phyloP scores from a whole-genome alignment of 1,140 invertebrate species.

The Drosophila azteca region DNA sequence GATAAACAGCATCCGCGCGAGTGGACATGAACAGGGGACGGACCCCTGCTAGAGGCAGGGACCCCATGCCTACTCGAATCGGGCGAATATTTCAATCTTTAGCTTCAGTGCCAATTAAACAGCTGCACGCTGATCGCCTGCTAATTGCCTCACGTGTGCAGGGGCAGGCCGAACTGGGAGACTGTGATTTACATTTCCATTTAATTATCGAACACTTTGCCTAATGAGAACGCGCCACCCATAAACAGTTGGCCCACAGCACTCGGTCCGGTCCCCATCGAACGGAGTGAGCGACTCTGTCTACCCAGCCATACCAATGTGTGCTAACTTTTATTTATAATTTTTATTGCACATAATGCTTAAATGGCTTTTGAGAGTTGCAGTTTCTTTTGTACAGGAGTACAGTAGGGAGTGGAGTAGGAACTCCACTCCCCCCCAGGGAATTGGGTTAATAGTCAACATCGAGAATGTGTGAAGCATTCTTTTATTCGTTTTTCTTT shows the following conservation, averaged over 20 bases:
- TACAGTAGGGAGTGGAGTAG: too few species aligned
- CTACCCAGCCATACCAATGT: background rate
- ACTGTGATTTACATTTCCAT: slow-evolving; percentile 57
- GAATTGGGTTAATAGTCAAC: slow-evolving; percentile 66
- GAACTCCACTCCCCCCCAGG: slow-evolving; percentile 1
- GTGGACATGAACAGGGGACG: slow-evolving; percentile 22
- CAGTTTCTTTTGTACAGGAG: slow-evolving; percentile 48
- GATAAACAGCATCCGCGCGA: slow-evolving; percentile 31
- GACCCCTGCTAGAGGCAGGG: slow-evolving; percentile 1
- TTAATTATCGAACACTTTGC: slow-evolving; percentile 66
- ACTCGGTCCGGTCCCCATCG: slow-evolving; percentile 11
- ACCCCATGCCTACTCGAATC: background rate
- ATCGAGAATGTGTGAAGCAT: slow-evolving; percentile 11
- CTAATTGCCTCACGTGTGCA: slow-evolving; percentile 55
- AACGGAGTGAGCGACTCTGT: background rate
- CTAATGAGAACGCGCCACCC: slow-evolving; percentile 50
- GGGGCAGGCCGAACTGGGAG: background rate
- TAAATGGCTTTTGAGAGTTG: slow-evolving; percentile 66
- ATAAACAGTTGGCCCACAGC: slow-evolving; percentile 37
- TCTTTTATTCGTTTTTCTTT: slow-evolving; percentile 14
- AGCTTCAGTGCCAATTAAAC: slow-evolving; percentile 52
- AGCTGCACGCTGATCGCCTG: slow-evolving; percentile 40
- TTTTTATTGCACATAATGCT: slow-evolving; percentile 65
- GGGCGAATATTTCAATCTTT: slow-evolving; percentile 27
- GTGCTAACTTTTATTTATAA: slow-evolving; percentile 52